These are phyloP conservation scores for Alouatta caraya DNA, from an alignment of 2,797 vertebrate genomes.

Conservation along the genomic window DNA sequence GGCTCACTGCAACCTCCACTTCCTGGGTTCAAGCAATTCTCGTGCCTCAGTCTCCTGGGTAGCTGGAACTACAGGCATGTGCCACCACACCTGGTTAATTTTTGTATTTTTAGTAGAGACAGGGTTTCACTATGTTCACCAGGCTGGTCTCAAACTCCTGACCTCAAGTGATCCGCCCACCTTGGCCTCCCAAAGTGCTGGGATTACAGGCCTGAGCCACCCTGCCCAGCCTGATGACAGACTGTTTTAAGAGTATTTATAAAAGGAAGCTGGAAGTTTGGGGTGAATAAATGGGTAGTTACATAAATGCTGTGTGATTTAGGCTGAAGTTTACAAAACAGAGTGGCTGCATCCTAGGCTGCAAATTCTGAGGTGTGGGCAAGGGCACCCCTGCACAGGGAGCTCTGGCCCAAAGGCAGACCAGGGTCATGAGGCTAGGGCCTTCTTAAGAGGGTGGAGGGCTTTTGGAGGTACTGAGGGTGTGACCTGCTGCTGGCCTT, in stretches of 20 bases:
- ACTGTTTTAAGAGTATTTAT: slow-evolving; percentile 24
- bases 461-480: not conserved
- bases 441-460: not conserved
- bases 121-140: not conserved
- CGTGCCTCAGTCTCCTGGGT: not conserved
- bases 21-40: not conserved
- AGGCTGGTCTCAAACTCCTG: not conserved
- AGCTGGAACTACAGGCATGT: not conserved
- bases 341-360: not conserved
- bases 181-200: not conserved
- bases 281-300: not conserved
- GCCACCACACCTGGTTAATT: not conserved
- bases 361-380: not conserved
- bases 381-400: not conserved
- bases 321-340: slow-evolving; percentile 1
- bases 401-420: not conserved
- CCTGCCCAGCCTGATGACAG: not conserved
- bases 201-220: not conserved
- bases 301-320: not conserved
- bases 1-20: not conserved
- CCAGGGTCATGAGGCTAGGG: not conserved
- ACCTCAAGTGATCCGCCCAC: not conserved
- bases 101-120: not conserved
- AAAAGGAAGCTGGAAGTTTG: not conserved
- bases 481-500: not conserved